Conservation (phyloP, 2,797 vertebrate genomes). For the Schizopygopsis pylzovi region DNA sequence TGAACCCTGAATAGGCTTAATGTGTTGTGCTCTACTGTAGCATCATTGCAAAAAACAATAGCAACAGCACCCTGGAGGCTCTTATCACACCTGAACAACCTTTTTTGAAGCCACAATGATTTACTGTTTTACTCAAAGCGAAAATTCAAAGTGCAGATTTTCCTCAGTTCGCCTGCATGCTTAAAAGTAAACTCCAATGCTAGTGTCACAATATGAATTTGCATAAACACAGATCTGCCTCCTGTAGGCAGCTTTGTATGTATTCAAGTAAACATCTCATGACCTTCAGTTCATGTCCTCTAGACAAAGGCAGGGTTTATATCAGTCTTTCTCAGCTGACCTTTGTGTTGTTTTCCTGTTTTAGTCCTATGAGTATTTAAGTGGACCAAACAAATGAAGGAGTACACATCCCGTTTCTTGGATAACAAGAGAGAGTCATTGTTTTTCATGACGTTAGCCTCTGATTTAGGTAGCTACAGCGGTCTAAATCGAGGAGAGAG, state of each 20-base stretch:
- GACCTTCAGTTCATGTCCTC: slow-evolving; percentile 55
- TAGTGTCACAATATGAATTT: neutral
- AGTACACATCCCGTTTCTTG: slow-evolving; percentile 34
- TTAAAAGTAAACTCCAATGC: neutral
- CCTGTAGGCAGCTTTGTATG: slow-evolving; percentile 24
- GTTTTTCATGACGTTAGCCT: slow-evolving; percentile 33
- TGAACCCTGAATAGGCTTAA: slow-evolving; percentile 11
- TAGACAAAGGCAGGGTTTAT: slow-evolving; percentile 57
- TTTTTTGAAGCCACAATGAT: neutral
- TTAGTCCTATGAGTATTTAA: slow-evolving; percentile 49
- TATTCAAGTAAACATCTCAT: slow-evolving; percentile 57
- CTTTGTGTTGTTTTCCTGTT: slow-evolving; percentile 51
- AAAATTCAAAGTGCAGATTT: neutral
- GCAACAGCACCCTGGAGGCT: slow-evolving; percentile 29
- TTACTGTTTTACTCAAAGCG: slow-evolving; percentile 22
- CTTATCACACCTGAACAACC: slow-evolving; percentile 40
- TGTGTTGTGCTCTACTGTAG: slow-evolving; percentile 20
- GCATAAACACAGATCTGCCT: slow-evolving; percentile 33
- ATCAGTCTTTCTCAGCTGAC: slow-evolving; percentile 56
- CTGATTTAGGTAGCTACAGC: slow-evolving; percentile 51
- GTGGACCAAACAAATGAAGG: slow-evolving; percentile 34
- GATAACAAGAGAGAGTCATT: slow-evolving; percentile 38
- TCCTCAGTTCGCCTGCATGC: neutral
- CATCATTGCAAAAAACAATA: slow-evolving; percentile 33
- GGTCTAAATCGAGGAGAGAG: slow-evolving; percentile 50